Percentiles rank a stretch among this genome's conserved stretches.
These are phyloP conservation scores for Petrolisthes cinctipes DNA, from an alignment of 2,888 invertebrate genomes.

Conservation along the genomic window DNA sequence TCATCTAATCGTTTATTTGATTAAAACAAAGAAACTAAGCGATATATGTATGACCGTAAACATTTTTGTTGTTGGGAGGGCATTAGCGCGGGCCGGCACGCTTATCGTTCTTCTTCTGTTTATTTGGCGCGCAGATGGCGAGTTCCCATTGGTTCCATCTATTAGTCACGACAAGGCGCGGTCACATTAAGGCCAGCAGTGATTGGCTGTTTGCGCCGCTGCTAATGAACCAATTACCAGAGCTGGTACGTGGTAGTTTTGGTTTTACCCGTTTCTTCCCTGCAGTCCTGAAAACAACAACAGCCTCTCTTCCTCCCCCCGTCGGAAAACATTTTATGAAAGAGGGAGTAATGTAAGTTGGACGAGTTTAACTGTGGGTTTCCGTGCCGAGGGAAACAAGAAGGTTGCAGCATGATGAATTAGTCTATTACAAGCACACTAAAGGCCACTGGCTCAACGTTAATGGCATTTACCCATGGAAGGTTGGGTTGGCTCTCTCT, in stretches of 20 bases:
- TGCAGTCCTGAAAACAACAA: not conserved
- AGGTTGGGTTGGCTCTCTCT: not conserved
- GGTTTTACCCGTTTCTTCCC: constrained; percentile 3
- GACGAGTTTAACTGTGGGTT: constrained; percentile 54
- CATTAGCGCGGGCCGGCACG: constrained; percentile 46
- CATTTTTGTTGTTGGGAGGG: constrained; percentile 32
- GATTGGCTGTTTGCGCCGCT: constrained; percentile 55
- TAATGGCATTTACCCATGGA: constrained; percentile 57
- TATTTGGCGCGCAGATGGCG: constrained; percentile 53
- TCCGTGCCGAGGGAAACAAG: constrained; percentile 46
- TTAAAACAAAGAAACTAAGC: constrained; percentile 54
- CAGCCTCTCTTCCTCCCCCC: too few relatives aligned
- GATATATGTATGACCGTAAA: constrained; percentile 54
- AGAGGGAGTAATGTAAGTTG: constrained; percentile 52
- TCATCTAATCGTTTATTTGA: constrained; percentile 55
- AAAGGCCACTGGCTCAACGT: constrained; percentile 53
- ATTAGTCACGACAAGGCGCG: constrained; percentile 58
- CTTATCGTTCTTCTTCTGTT: constrained; percentile 55
- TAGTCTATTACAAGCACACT: constrained; percentile 61
- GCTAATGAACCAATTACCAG: constrained; percentile 59
- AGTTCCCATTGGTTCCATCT: constrained; percentile 57
- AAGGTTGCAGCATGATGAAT: constrained; percentile 52
- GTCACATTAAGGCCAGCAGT: constrained; percentile 55
- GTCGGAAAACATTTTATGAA: not conserved
- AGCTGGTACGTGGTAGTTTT: constrained; percentile 35